These are phyloP conservation scores for Anarrhichthys ocellatus DNA, from an alignment of 2,113 vertebrate genomes.

Conservation along the genomic window DNA sequence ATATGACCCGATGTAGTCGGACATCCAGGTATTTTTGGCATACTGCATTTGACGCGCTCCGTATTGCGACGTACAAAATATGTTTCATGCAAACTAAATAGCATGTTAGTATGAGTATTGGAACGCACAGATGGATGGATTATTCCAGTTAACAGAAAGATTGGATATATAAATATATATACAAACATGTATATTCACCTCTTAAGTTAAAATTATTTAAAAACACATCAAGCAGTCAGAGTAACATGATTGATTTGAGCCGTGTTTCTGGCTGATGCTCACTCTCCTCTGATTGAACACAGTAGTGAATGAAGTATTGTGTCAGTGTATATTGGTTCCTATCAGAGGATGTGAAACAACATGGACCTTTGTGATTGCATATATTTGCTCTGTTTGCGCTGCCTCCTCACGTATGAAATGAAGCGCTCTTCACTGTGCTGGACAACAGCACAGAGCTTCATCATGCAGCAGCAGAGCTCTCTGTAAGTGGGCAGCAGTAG, in stretches of 20 bases:
- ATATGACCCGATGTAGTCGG: neutral
- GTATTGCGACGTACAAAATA: neutral
- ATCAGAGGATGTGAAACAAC: constrained; percentile 14
- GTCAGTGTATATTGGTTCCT: neutral
- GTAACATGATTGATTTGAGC: neutral
- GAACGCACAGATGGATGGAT: neutral
- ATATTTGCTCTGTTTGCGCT: constrained; percentile 18
- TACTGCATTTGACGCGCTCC: neutral
- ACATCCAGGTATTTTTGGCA: neutral
- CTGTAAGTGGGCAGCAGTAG: constrained; percentile 11
- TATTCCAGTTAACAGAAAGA: neutral
- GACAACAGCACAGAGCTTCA: constrained; percentile 9
- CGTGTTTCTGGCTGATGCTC: neutral
- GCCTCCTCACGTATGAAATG: constrained; percentile 27
- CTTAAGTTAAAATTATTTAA: neutral
- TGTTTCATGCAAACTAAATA: neutral
- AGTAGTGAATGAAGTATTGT: neutral
- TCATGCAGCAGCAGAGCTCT: constrained; percentile 37
- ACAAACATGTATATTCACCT: neutral
- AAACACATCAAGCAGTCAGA: neutral
- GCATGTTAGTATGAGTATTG: neutral
- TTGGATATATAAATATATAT: neutral
- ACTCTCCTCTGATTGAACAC: neutral
- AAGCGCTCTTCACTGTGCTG: constrained; percentile 15
- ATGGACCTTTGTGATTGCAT: constrained; percentile 24